A percentile compares a stretch with the other conserved stretches of the same genome.
phyloP scores from a whole-genome alignment of 2,888 invertebrate species.

The Synanthedon myopaeformis region DNA sequence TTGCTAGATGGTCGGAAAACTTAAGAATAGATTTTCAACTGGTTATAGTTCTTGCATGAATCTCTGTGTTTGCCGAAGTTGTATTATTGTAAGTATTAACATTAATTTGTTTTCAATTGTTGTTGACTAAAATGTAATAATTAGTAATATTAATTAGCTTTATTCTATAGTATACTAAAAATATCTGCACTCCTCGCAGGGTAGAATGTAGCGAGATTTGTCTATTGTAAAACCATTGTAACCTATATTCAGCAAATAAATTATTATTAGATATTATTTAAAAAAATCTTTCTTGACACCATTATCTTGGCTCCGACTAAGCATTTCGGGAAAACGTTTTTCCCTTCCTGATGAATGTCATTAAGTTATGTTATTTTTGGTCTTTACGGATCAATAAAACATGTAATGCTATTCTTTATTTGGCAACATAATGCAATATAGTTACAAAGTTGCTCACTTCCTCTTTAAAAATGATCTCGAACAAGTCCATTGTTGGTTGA shows the following conservation, averaged over 20 bases:
- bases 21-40: slow-evolving; percentile 45
- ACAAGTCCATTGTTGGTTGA: slow-evolving; percentile 49
- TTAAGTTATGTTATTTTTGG: slow-evolving; percentile 32
- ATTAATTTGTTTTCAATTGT: slow-evolving; percentile 54
- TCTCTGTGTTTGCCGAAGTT: slow-evolving; percentile 50
- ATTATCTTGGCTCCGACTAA: slow-evolving; percentile 51
- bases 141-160: no score
- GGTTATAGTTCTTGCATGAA: slow-evolving; percentile 38
- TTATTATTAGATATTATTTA: no score
- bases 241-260: no score
- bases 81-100: slow-evolving; percentile 45
- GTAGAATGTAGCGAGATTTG: no score
- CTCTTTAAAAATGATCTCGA: slow-evolving; percentile 46
- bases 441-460: slow-evolving; percentile 48
- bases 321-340: slow-evolving; percentile 53
- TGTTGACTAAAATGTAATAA: no score
- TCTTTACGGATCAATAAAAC: slow-evolving; percentile 26
- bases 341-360: slow-evolving; percentile 52
- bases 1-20: no score
- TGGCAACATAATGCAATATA: slow-evolving; percentile 46
- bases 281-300: no score
- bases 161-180: no score
- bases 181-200: no score
- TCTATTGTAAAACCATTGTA: no score
- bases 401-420: slow-evolving; percentile 39